Evolutionary conservation across 2,113 vertebrate species (phyloP).

Genomic region (Lynx canadensis): DNA sequence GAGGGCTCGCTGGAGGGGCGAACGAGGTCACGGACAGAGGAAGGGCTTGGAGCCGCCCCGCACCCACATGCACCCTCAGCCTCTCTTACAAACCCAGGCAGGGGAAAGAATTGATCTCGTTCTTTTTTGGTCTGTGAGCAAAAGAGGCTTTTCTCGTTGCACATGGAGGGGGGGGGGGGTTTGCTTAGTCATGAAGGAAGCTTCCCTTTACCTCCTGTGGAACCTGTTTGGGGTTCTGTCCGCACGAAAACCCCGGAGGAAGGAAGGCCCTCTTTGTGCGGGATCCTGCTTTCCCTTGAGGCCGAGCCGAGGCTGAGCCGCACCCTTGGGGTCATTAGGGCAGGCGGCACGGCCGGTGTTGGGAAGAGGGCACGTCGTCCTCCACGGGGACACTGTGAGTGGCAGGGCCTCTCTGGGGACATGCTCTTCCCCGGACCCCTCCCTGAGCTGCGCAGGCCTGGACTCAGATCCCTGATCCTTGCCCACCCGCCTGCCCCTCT

Average conservation of each 20-base stretch:
- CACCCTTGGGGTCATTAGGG: accelerated
- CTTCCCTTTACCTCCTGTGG: neutral
- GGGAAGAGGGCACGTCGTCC: neutral
- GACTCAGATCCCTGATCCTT: neutral
- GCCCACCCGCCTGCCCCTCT: accelerated
- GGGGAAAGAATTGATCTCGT: neutral
- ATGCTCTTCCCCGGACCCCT: neutral
- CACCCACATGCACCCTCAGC: accelerated
- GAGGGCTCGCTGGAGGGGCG: neutral
- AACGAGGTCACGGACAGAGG: neutral
- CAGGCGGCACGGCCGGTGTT: accelerated
- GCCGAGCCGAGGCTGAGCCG: accelerated
- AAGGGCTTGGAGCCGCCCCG: neutral
- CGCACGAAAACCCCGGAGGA: accelerated
- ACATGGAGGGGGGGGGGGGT: neutral
- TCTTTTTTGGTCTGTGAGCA: neutral
- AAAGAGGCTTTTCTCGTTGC: neutral
- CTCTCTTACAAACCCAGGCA: neutral
- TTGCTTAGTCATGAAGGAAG: neutral
- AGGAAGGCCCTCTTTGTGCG: neutral
- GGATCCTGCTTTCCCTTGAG: accelerated
- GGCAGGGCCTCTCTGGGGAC: neutral
- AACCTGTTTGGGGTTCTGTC: neutral
- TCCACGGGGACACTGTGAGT: accelerated
- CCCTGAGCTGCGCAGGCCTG: neutral